Evolutionary conservation across 2,113 vertebrate species (phyloP).

Genomic region (Hyperoodon ampullatus): DNA sequence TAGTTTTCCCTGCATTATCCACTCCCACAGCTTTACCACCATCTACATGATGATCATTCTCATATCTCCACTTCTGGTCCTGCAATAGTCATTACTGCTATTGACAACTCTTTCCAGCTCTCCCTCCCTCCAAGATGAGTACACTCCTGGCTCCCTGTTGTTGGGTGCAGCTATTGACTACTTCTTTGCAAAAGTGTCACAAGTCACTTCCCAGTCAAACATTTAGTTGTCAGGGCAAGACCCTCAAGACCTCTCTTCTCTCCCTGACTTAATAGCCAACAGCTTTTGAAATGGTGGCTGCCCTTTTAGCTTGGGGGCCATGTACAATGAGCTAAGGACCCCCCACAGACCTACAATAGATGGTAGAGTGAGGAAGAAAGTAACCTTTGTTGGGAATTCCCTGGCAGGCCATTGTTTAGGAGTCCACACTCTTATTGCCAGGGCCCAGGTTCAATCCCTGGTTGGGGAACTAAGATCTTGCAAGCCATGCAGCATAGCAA

Average conservation of each 20-base stretch:
- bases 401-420: background rate
- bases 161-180: background rate
- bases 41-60: background rate
- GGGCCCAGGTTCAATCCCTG: background rate
- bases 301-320: background rate
- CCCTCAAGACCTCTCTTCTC: background rate
- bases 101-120: background rate
- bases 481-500: background rate
- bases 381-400: background rate
- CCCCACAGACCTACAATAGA: background rate
- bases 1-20: background rate
- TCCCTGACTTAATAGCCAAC: background rate
- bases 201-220: background rate
- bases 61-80: background rate
- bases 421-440: background rate
- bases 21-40: fast-evolving
- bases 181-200: background rate
- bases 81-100: background rate
- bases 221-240: background rate
- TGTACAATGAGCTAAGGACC: background rate
- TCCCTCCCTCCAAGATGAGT: background rate
- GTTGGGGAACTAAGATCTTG: background rate
- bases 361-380: background rate
- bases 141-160: background rate
- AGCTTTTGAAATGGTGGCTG: background rate